These are phyloP conservation scores for Watsonalla binaria DNA, from an alignment of 2,888 invertebrate species.

Conservation along the genomic window DNA sequence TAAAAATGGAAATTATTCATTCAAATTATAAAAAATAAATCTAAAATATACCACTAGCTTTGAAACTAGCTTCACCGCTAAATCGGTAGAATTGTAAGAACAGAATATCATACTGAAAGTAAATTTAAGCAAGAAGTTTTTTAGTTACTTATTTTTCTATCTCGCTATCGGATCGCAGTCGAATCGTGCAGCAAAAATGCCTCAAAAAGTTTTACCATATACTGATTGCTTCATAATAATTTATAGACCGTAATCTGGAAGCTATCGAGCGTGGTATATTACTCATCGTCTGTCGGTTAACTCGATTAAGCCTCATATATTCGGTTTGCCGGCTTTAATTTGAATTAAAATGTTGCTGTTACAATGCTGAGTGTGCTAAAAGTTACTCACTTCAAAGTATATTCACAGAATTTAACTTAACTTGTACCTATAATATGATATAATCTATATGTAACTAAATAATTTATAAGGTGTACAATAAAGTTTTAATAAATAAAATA, in stretches of 20 bases:
- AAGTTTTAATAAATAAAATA: too few species aligned
- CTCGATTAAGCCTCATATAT: slow-evolving; percentile 42
- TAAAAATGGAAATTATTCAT: too few species aligned
- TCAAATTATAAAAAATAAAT: too few species aligned
- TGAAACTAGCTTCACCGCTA: too few species aligned
- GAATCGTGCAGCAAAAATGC: slow-evolving; percentile 31
- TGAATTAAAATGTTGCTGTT: slow-evolving; percentile 29
- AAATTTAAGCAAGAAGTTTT: background rate
- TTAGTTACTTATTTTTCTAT: background rate
- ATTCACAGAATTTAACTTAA: too few species aligned
- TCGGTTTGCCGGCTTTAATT: slow-evolving; percentile 44
- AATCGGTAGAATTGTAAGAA: background rate
- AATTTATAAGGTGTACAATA: too few species aligned
- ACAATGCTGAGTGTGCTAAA: background rate
- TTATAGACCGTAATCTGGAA: slow-evolving; percentile 69
- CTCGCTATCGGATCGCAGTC: slow-evolving; percentile 26
- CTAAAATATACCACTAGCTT: too few species aligned
- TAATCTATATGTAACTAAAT: too few species aligned
- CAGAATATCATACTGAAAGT: background rate
- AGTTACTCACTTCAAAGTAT: background rate
- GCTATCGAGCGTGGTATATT: slow-evolving; percentile 62
- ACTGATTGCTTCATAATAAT: slow-evolving; percentile 76
- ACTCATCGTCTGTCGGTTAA: slow-evolving; percentile 52
- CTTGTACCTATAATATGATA: too few species aligned
- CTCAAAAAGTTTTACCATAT: slow-evolving; percentile 62